Percentiles rank a stretch among this genome's conserved stretches.
Evolutionary conservation across 2,797 vertebrate species (phyloP).

Genomic region (Heteromormyrus szaboi): DNA sequence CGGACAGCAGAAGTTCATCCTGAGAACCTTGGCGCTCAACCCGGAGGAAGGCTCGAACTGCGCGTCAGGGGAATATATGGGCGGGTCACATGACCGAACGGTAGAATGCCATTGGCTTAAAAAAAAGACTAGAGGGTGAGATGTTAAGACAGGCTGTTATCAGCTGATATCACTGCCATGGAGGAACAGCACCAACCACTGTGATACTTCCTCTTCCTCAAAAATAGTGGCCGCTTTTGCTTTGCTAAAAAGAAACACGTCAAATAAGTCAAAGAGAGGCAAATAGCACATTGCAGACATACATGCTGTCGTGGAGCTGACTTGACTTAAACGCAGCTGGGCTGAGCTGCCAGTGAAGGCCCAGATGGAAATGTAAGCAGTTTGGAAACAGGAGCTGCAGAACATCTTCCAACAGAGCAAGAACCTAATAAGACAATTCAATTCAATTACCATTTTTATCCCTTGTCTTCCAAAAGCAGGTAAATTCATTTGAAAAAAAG

Average conservation of each 20-base stretch:
- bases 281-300: background rate
- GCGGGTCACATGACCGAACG: background rate
- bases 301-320: background rate
- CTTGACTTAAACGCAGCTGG: background rate
- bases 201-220: background rate
- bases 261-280: background rate
- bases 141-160: background rate
- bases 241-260: background rate
- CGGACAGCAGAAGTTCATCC: background rate
- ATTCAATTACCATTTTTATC: background rate
- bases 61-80: background rate
- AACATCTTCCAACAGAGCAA: background rate
- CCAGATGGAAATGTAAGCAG: background rate
- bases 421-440: background rate
- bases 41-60: background rate
- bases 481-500: background rate
- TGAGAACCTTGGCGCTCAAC: background rate
- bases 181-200: background rate
- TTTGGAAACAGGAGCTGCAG: background rate
- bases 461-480: background rate
- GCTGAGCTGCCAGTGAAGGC: background rate
- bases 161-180: background rate
- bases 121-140: background rate
- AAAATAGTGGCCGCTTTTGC: background rate
- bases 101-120: background rate